Evolutionary conservation across 2,113 vertebrate species (phyloP).

Genomic region (Malaclemys terrapin): DNA sequence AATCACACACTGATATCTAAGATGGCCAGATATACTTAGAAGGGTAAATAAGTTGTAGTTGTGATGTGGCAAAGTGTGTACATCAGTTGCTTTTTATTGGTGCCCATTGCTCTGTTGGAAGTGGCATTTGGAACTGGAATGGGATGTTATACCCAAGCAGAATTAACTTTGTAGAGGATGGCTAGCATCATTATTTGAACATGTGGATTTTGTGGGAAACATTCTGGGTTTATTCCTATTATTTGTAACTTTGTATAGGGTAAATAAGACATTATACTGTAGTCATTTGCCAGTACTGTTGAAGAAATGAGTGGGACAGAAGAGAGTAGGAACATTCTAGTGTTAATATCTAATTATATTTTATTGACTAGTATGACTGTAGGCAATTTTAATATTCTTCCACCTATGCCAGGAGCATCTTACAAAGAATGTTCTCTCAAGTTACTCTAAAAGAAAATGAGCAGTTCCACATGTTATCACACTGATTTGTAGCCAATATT

Average conservation of each 20-base stretch:
- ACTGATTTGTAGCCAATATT: not conserved
- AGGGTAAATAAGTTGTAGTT: not conserved
- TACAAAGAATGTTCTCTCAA: not conserved
- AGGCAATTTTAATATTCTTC: slow-evolving; percentile 45
- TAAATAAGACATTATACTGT: not conserved
- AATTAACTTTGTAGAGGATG: not conserved
- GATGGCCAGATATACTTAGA: not conserved
- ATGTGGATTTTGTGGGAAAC: not conserved
- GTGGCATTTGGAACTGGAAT: not conserved
- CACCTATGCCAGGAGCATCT: slow-evolving; percentile 13
- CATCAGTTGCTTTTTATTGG: rapidly evolving
- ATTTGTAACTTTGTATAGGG: not conserved
- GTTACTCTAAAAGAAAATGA: not conserved
- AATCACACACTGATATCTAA: not conserved
- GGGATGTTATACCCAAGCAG: not conserved
- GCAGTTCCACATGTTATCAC: not conserved
- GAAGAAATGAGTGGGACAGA: not conserved
- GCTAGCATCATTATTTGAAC: not conserved
- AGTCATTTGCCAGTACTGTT: not conserved
- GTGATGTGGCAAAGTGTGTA: not conserved
- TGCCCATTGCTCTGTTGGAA: not conserved
- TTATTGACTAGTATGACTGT: slow-evolving; percentile 44
- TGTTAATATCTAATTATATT: slow-evolving; percentile 44
- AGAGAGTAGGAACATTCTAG: not conserved
- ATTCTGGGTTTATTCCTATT: not conserved